Percentiles rank a stretch among this genome's conserved stretches.
These are phyloP conservation scores for Leptarthrus brevirostris DNA, from an alignment of 2,888 invertebrate genomes.

Conservation along the genomic window DNA sequence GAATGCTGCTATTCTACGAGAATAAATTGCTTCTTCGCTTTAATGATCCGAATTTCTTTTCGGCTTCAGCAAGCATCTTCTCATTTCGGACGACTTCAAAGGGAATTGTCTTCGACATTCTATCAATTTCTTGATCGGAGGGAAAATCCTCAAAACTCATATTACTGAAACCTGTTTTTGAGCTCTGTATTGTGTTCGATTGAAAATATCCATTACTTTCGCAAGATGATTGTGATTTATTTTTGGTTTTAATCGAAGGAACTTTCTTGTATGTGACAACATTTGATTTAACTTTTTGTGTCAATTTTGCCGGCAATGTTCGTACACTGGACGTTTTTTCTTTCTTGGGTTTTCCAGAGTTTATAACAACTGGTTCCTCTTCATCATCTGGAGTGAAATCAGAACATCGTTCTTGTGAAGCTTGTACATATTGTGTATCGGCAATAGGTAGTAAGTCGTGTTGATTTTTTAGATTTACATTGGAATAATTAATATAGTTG, in stretches of 20 bases:
- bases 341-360: constrained; percentile 61
- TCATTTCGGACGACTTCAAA: constrained; percentile 74
- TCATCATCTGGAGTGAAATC: constrained; percentile 66
- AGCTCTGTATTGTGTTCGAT: constrained; percentile 65
- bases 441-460: constrained; percentile 63
- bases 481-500: constrained; percentile 56
- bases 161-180: constrained; percentile 75
- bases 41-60: constrained; percentile 68
- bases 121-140: constrained; percentile 70
- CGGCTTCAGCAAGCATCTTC: constrained; percentile 67
- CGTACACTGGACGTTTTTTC: constrained; percentile 64
- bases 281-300: constrained; percentile 64
- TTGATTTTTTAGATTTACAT: constrained; percentile 55
- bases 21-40: constrained; percentile 70
- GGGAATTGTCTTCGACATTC: constrained; percentile 68
- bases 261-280: constrained; percentile 64
- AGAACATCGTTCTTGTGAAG: constrained; percentile 63
- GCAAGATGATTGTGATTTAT: constrained; percentile 55
- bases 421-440: constrained; percentile 65
- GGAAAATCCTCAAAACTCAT: constrained; percentile 82
- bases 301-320: constrained; percentile 64
- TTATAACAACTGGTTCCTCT: constrained; percentile 64
- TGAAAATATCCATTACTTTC: constrained; percentile 61
- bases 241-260: constrained; percentile 57
- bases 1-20: constrained; percentile 64